These are phyloP conservation scores for Melangyna quadrimaculata DNA, from an alignment of 2,888 invertebrate genomes.

Conservation along the genomic window DNA sequence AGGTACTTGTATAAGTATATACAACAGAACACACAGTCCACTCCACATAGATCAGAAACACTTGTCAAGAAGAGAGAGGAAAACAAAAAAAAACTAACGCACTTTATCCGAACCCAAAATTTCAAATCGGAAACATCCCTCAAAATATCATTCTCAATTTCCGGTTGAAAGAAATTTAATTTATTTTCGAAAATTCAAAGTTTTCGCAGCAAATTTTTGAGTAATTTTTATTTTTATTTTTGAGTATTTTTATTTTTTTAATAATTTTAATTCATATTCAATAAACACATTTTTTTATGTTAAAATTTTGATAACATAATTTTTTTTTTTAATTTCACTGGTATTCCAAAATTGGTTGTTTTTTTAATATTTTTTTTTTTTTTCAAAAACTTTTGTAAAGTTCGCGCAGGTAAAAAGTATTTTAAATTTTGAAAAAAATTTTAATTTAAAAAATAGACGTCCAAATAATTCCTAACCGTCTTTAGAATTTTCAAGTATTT, in stretches of 20 bases:
- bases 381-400: background rate
- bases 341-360: slow-evolving; percentile 45
- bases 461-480: slow-evolving; percentile 46
- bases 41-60: slow-evolving; percentile 30
- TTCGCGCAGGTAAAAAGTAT: background rate
- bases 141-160: slow-evolving; percentile 43
- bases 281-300: background rate
- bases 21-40: slow-evolving; percentile 1
- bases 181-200: background rate
- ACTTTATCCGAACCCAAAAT: slow-evolving; percentile 25
- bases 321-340: slow-evolving; percentile 45
- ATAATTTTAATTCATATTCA: background rate
- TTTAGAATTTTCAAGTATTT: background rate
- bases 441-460: background rate
- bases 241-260: slow-evolving; percentile 9
- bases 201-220: background rate
- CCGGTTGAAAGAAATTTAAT: slow-evolving; percentile 23
- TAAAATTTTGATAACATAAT: background rate
- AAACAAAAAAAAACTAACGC: background rate
- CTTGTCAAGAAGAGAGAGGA: slow-evolving; percentile 17
- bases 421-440: background rate
- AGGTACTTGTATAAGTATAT: no score
- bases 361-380: background rate
- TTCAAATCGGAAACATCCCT: slow-evolving; percentile 58
- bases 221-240: no score